A percentile compares a stretch with the other conserved stretches of the same genome.
phyloP scores from a whole-genome alignment of 2,113 vertebrate genomes.

The Upupa epops region DNA sequence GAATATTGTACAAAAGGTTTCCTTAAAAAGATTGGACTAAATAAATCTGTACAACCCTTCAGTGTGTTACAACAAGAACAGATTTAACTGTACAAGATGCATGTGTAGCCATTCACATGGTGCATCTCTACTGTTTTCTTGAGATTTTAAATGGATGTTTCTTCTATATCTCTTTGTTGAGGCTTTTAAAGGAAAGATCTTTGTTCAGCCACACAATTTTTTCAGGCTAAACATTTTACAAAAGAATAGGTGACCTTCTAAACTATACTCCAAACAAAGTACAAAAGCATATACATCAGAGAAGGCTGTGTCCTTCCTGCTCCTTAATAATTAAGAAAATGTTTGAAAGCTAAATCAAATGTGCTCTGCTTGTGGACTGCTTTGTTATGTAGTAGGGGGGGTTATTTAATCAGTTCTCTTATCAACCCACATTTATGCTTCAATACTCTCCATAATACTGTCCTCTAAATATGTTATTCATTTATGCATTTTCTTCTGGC shows the following conservation, averaged over 20 bases:
- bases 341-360: not conserved
- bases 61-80: not conserved
- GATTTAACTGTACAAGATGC: not conserved
- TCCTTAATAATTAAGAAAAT: not conserved
- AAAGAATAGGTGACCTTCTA: not conserved
- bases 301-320: not conserved
- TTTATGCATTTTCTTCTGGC: not conserved
- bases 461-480: not conserved
- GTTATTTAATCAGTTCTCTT: not conserved
- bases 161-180: rapidly evolving
- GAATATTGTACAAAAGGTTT: not conserved
- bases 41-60: not conserved
- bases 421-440: not conserved
- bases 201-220: not conserved
- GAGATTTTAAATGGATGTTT: not conserved
- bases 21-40: not conserved
- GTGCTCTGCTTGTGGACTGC: not conserved
- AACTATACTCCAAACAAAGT: not conserved
- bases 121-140: not conserved
- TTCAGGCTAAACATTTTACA: not conserved
- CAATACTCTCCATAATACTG: not conserved
- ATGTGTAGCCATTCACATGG: not conserved
- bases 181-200: not conserved
- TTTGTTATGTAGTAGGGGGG: not conserved
- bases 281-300: not conserved